These are phyloP conservation scores for Pseudonaja textilis DNA, from an alignment of 2,113 vertebrate species.

Conservation along the genomic window DNA sequence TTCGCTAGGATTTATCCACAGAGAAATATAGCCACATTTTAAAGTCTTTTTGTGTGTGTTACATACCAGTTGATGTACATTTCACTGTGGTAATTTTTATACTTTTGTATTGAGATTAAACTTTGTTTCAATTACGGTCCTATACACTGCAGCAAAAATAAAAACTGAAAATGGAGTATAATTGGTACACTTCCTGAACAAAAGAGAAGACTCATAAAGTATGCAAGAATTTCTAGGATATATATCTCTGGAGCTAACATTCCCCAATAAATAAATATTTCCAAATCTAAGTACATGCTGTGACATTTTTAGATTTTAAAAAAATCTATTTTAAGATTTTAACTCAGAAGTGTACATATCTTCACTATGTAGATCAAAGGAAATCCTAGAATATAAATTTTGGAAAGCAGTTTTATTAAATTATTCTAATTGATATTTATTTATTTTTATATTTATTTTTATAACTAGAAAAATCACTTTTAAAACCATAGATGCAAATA, in stretches of 20 bases:
- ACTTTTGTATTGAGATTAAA: slow-evolving; percentile 43
- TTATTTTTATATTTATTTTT: slow-evolving; percentile 9
- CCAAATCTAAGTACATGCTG: neutral
- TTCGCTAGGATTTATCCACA: neutral
- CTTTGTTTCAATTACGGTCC: slow-evolving; percentile 45
- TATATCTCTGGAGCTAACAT: slow-evolving; percentile 11
- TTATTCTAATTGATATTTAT: slow-evolving; percentile 26
- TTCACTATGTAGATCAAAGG: slow-evolving; percentile 11
- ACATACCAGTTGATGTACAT: slow-evolving; percentile 13
- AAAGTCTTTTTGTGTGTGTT: slow-evolving; percentile 29
- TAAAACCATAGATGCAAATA: slow-evolving; percentile 25
- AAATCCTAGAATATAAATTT: neutral
- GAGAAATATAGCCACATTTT: neutral
- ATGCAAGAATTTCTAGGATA: neutral
- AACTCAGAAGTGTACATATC: slow-evolving; percentile 25
- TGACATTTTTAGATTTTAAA: neutral
- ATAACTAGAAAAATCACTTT: slow-evolving; percentile 38
- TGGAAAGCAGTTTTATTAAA: neutral
- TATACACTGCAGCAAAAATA: slow-evolving; percentile 40
- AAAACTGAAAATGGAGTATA: slow-evolving; percentile 20
- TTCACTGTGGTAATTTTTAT: slow-evolving; percentile 46
- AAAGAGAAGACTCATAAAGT: neutral
- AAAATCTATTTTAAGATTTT: slow-evolving; percentile 31
- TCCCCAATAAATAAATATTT: slow-evolving; percentile 14
- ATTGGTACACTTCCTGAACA: neutral